Base-by-base conservation (phyloP, 1,140 invertebrate genomes). In the Listronotus oregonensis region DNA sequence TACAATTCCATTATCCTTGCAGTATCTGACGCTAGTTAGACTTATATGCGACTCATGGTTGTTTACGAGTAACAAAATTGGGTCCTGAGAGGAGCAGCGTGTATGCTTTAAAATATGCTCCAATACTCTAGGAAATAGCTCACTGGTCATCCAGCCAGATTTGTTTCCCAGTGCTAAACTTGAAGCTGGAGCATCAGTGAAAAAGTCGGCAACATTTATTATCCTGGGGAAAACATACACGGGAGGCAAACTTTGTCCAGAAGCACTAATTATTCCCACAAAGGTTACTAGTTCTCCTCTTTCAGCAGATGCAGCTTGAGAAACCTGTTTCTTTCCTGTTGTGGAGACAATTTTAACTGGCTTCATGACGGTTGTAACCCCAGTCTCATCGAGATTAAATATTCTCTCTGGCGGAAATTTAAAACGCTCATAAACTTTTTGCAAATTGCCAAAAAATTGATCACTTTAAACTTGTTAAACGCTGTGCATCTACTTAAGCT, bases 11-110 rank as follows among this genome's bases (percentile, higher is more conserved):
- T 74, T 77, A 60, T 79, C 68, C 51, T 71, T 69, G 42, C 64
- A 72, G 54, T 71, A 78, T 49, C 75, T 56, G 11, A 80, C 70
- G 44, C 66, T 70, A 39, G 73, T 62, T 10, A 78, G 21, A 1
- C 70, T 70, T 34, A 73, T 60, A 49, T 79, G 74, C 7, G 77
- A 78, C 37, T 75, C 74, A 60, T 82, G 80, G 63, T 82, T 82
- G 71, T 83, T 39, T 8, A 58, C 21, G 18, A 58, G 39, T 40
- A 40, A 40, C 39, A 40, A 40, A 40, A 40, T 14, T 10, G 39
- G 39, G n/a, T 40, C 10, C 2, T 40, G 1, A 40, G 1, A 7
- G 2, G 39, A 40, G 39, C 7, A 40, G 1, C 39, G 2, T 3
- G 10, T 40, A 7, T 40, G 39, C 7, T 40, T 40, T 27, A 40